A percentile compares a stretch with the other conserved stretches of the same genome.
Conservation (phyloP, 2,113 vertebrate species). For the Limanda limanda region DNA sequence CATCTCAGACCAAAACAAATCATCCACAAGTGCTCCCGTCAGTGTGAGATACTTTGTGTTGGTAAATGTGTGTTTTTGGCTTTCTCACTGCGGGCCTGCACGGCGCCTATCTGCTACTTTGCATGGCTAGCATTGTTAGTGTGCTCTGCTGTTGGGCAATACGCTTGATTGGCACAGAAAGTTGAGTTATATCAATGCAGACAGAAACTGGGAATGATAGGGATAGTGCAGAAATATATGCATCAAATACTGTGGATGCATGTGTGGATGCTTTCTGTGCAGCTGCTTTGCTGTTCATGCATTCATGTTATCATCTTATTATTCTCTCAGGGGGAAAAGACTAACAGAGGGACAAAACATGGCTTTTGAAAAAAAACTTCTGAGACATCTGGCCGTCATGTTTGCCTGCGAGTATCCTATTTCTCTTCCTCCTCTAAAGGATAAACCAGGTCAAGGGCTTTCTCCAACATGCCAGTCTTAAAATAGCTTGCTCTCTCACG, state of each 20-base stretch:
- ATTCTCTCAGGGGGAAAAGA: conserved; percentile 8
- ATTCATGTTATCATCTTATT: not conserved
- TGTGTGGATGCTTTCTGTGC: not conserved
- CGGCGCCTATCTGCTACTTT: too few relatives aligned
- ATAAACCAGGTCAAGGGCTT: conserved; percentile 77
- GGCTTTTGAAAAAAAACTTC: conserved; percentile 11
- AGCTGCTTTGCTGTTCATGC: not conserved
- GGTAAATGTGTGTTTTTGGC: too few relatives aligned
- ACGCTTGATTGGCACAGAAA: too few relatives aligned
- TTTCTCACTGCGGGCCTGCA: too few relatives aligned
- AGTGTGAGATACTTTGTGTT: too few relatives aligned
- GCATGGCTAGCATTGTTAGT: too few relatives aligned
- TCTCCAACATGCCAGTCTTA: conserved; percentile 69
- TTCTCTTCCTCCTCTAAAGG: conserved; percentile 53
- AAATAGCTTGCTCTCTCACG: conserved; percentile 68
- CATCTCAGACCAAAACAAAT: not conserved
- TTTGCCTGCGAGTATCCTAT: conserved; percentile 51
- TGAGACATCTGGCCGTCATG: conserved; percentile 51
- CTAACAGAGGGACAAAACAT: conserved; percentile 10
- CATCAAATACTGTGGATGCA: not conserved
- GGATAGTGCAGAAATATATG: not conserved
- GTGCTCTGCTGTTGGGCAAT: too few relatives aligned
- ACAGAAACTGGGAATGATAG: conserved; percentile 1
- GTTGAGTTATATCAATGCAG: not conserved
- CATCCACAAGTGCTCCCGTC: not conserved